A percentile compares a stretch with the other conserved stretches of the same genome.
These are phyloP conservation scores for Rhinopomastus cyanomelas DNA, from an alignment of 2,113 vertebrate species.

Conservation along the genomic window DNA sequence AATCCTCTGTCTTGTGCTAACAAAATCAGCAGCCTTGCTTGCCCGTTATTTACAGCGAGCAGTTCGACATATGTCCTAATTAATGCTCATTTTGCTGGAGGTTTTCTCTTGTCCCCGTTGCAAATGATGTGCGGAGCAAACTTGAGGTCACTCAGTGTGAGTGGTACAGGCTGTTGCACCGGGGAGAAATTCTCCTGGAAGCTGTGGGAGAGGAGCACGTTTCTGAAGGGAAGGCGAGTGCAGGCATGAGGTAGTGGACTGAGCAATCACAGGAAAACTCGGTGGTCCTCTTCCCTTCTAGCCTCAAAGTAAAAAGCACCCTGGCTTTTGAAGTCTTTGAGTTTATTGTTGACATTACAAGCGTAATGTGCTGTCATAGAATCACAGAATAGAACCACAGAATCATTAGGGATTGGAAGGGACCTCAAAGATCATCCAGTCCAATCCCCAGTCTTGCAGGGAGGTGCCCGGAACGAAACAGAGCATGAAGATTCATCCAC, in stretches of 20 bases:
- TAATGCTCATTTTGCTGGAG: not conserved
- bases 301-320: not conserved
- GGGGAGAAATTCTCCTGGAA: not conserved
- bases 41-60: not conserved
- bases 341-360: not conserved
- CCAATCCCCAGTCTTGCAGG: too few species aligned
- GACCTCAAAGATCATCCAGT: too few species aligned
- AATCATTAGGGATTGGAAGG: too few species aligned
- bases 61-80: not conserved
- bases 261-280: not conserved
- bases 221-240: rapidly evolving
- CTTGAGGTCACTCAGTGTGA: not conserved
- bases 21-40: not conserved
- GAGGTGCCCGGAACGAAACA: too few species aligned
- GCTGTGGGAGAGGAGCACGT: not conserved
- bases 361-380: too few species aligned
- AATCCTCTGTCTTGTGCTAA: not conserved
- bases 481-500: too few species aligned
- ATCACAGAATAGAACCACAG: too few species aligned
- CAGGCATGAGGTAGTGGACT: not conserved
- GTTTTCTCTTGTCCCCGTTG: not conserved
- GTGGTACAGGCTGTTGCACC: not conserved
- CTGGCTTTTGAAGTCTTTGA: not conserved
- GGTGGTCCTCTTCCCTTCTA: not conserved
- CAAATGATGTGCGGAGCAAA: not conserved